These are phyloP conservation scores for Eupeodes luniger DNA, from an alignment of 2,888 invertebrate species.

Conservation along the genomic window DNA sequence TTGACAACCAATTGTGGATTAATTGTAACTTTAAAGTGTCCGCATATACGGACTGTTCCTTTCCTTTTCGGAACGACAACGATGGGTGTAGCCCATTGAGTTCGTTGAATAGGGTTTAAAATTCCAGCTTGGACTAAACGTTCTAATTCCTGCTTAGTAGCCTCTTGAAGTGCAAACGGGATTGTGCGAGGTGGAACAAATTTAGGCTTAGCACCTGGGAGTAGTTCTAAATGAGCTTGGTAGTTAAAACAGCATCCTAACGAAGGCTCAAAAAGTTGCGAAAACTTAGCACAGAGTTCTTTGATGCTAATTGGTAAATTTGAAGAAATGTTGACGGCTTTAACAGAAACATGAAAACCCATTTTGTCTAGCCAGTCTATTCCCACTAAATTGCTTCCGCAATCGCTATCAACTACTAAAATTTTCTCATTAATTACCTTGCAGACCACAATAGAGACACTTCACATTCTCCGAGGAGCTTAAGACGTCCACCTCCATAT, in stretches of 20 bases:
- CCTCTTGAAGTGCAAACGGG: conserved; percentile 32
- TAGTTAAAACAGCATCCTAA: conserved; percentile 35
- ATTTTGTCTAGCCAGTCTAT: conserved; percentile 40
- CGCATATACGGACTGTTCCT: background rate
- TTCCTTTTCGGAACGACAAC: conserved; percentile 26
- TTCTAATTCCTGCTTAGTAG: conserved; percentile 25
- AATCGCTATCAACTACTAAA: conserved; percentile 28
- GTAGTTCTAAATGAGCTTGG: conserved; percentile 33
- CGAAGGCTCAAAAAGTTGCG: conserved; percentile 30
- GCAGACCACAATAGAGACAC: background rate
- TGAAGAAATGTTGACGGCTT: conserved; percentile 4
- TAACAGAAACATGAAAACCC: conserved; percentile 7
- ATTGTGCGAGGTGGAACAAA: conserved; percentile 28
- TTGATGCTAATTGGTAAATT: conserved; percentile 11
- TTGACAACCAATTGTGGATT: conserved; percentile 32
- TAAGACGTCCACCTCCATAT: background rate
- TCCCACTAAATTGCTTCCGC: conserved; percentile 21
- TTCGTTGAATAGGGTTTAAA: conserved; percentile 33
- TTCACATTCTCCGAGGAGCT: conserved; percentile 28
- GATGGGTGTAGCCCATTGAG: conserved; percentile 45
- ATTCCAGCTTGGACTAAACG: conserved; percentile 16
- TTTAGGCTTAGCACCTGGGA: conserved; percentile 30
- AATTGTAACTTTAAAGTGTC: background rate
- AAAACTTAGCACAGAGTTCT: conserved; percentile 7
- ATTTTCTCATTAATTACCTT: conserved; percentile 9